Conservation (phyloP, 2,113 vertebrate species). For the Xiphias gladius region DNA sequence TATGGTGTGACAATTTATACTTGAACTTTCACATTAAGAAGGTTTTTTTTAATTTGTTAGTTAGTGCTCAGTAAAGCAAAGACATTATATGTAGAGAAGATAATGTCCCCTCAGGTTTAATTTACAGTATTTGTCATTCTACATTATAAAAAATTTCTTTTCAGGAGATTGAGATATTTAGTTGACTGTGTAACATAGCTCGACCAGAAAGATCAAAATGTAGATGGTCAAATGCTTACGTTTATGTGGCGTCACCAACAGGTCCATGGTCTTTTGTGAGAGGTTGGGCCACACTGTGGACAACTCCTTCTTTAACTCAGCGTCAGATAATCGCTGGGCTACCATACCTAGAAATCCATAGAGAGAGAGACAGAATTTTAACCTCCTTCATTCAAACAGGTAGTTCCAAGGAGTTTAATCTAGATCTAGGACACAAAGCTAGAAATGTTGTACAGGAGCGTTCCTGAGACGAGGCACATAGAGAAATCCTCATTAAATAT, state of each 20-base stretch:
- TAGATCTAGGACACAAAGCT: not conserved
- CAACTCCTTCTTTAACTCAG: conserved; percentile 93
- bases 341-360: conserved; percentile 85
- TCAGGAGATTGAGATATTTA: too few species aligned
- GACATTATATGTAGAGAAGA: too few species aligned
- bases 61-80: not conserved
- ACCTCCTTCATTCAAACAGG: not conserved
- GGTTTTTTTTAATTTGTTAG: not conserved
- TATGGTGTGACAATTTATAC: not conserved
- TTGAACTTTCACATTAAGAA: not conserved
- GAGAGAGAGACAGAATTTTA: not conserved
- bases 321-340: conserved; percentile 91
- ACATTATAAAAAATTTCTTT: not conserved
- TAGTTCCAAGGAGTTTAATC: not conserved
- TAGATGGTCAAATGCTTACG: conserved; percentile 76
- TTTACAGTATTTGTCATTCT: not conserved
- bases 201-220: not conserved
- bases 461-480: not conserved
- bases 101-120: too few species aligned
- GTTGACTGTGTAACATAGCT: not conserved
- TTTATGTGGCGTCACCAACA: conserved; percentile 96
- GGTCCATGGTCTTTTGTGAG: conserved; percentile 93
- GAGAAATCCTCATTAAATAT: conserved; percentile 30
- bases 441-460: not conserved
- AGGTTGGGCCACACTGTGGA: conserved; percentile 93